Evolutionary conservation across 1,140 invertebrate species (phyloP).

Genomic region (Drosophila tropicalis): DNA sequence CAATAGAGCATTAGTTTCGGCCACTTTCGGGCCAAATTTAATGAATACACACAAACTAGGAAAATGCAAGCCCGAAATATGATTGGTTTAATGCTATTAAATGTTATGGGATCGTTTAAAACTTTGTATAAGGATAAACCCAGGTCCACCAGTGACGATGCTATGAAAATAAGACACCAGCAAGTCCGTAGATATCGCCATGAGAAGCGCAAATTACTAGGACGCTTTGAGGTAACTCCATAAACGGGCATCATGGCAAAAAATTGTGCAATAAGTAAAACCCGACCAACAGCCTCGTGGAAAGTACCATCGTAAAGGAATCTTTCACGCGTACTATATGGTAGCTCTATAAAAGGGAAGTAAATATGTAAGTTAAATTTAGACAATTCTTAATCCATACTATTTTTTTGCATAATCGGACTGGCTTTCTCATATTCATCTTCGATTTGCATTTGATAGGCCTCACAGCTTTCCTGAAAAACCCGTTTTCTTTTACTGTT

Average conservation of each 20-base stretch:
- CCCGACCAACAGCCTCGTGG: conserved; percentile 71
- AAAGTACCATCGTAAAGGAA: conserved; percentile 73
- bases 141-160: conserved; percentile 41
- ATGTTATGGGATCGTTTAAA: conserved; percentile 61
- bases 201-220: conserved; percentile 63
- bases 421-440: conserved; percentile 3
- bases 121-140: conserved; percentile 59
- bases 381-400: neutral
- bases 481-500: conserved; percentile 43
- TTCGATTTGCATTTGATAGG: conserved; percentile 39
- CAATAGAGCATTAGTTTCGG: conserved; percentile 74
- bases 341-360: conserved; percentile 39
- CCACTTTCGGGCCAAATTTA: conserved; percentile 72
- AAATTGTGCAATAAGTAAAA: conserved; percentile 70
- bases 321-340: conserved; percentile 39
- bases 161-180: conserved; percentile 58
- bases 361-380: neutral
- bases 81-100: conserved; percentile 74
- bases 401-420: neutral
- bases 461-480: conserved; percentile 47
- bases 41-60: conserved; percentile 47
- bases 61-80: conserved; percentile 70
- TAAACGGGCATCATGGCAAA: conserved; percentile 82
- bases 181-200: conserved; percentile 68
- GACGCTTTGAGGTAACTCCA: conserved; percentile 62